Evolutionary conservation across 2,113 vertebrate species (phyloP).

Genomic region (Catagonus wagneri): DNA sequence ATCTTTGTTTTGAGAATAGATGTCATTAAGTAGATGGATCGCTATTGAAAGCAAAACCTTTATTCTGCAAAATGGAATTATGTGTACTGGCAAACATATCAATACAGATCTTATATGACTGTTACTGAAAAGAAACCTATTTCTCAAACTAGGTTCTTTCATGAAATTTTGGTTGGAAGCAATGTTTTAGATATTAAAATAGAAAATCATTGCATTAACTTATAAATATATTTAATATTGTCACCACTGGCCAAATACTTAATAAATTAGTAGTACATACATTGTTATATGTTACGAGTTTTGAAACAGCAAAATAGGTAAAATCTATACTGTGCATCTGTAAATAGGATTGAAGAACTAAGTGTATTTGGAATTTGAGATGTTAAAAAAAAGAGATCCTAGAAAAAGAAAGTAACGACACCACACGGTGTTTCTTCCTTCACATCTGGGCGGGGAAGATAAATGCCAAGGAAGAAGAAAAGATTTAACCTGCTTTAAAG

Average conservation of each 20-base stretch:
- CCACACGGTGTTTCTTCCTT: conserved; percentile 54
- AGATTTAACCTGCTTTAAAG: conserved; percentile 54
- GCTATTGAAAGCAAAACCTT: conserved; percentile 38
- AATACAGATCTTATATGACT: conserved; percentile 14
- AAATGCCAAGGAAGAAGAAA: conserved; percentile 38
- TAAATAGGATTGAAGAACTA: conserved; percentile 62
- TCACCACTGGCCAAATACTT: conserved; percentile 28
- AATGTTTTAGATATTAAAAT: conserved; percentile 21
- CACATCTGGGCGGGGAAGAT: conserved; percentile 37
- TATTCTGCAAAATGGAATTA: conserved; percentile 19
- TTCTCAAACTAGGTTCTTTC: conserved; percentile 24
- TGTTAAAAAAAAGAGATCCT: conserved; percentile 45
- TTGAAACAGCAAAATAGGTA: conserved; percentile 61
- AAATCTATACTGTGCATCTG: conserved; percentile 51
- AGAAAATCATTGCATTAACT: conserved; percentile 49
- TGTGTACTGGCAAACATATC: conserved; percentile 29
- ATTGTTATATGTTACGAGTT: conserved; percentile 38
- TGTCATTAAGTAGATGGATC: conserved; percentile 44
- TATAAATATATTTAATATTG: conserved; percentile 7
- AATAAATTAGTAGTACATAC: not conserved
- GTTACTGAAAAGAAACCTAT: conserved; percentile 36
- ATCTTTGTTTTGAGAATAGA: conserved; percentile 54
- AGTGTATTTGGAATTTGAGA: conserved; percentile 66
- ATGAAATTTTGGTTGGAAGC: conserved; percentile 54
- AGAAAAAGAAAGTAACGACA: conserved; percentile 42